Percentiles rank a stretch among this genome's conserved stretches.
These are phyloP conservation scores for Sympetrum striolatum DNA, from an alignment of 2,888 invertebrate species.

Conservation along the genomic window DNA sequence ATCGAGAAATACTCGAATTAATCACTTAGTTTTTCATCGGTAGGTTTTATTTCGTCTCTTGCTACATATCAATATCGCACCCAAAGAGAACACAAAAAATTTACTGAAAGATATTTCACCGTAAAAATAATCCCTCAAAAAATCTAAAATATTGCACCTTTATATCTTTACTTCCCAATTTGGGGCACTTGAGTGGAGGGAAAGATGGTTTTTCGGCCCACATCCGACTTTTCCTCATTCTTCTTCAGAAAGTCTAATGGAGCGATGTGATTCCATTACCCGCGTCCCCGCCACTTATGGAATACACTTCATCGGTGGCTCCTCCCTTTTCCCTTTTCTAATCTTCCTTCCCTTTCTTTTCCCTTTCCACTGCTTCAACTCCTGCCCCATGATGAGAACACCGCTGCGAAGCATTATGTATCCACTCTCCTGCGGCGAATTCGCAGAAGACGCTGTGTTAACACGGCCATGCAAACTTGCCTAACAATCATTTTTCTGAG, in stretches of 20 bases:
- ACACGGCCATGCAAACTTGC: not conserved
- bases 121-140: too few species aligned
- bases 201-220: not conserved
- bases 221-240: not conserved
- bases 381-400: not conserved
- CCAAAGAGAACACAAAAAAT: not conserved
- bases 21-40: too few species aligned
- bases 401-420: not conserved
- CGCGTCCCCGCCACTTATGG: not conserved
- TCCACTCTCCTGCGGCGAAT: not conserved
- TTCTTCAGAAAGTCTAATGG: not conserved
- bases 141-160: too few species aligned
- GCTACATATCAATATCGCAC: too few species aligned
- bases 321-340: not conserved
- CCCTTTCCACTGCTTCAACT: too few species aligned
- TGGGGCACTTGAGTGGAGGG: not conserved
- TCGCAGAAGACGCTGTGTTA: not conserved
- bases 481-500: not conserved
- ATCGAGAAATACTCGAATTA: too few species aligned
- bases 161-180: not conserved
- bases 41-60: too few species aligned
- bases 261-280: constrained; percentile 13
- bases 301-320: not conserved
- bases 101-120: not conserved
- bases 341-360: not conserved